phyloP scores from a whole-genome alignment of 30 jellyfish, hydroid and myxozoan species.

The Nemopilema nomurai region DNA sequence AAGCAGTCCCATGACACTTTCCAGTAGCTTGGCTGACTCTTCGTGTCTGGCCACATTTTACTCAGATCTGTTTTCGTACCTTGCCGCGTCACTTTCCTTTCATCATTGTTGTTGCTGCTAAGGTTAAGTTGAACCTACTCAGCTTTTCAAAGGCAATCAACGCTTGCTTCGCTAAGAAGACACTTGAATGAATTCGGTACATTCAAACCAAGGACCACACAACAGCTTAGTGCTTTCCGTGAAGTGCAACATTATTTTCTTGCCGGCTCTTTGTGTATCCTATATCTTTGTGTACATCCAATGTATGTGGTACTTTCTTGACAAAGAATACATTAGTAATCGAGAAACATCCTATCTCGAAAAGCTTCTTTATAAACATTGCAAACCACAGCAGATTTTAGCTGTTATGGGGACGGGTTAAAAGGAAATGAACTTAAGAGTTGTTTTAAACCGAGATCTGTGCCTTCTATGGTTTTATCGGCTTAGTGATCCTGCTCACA shows the following conservation, averaged over 20 bases:
- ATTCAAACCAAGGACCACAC: not conserved
- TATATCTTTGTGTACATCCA: not conserved
- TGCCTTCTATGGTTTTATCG: not conserved
- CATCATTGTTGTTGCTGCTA: too few species aligned
- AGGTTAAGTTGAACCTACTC: too few species aligned
- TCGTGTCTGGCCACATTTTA: too few species aligned
- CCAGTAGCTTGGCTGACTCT: too few species aligned
- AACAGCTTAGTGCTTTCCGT: not conserved
- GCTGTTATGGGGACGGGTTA: slow-evolving; percentile 10
- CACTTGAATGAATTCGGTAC: too few species aligned
- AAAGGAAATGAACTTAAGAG: slow-evolving; percentile 11
- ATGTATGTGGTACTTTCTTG: not conserved
- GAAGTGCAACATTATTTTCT: not conserved
- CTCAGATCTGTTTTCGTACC: too few species aligned
- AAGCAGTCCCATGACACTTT: too few species aligned
- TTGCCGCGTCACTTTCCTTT: too few species aligned
- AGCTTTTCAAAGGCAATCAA: not conserved
- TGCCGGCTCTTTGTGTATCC: not conserved
- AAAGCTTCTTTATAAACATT: not conserved
- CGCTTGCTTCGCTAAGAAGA: too few species aligned
- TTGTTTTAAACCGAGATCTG: not conserved
- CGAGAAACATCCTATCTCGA: not conserved
- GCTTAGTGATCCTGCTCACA: slow-evolving; percentile 4
- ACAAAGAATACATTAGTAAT: not conserved
- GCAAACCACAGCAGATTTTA: slow-evolving; percentile 4